A percentile compares a stretch with the other conserved stretches of the same genome.
Evolutionary conservation across 1,140 invertebrate genomes (phyloP).

Genomic region (Popillia japonica): DNA sequence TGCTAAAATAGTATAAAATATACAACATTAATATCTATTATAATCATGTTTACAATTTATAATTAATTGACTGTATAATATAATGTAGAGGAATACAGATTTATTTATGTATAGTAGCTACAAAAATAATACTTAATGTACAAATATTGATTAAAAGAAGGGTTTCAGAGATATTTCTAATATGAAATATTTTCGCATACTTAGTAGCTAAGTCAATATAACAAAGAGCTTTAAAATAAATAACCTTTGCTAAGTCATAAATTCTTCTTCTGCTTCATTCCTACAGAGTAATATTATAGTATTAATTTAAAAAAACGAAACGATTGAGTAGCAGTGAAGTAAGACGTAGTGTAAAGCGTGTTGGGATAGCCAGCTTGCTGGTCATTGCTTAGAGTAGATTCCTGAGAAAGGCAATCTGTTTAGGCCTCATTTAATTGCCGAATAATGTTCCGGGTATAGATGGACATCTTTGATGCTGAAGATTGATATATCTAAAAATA

Average conservation of each 20-base stretch:
- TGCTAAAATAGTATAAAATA: not conserved
- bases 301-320: constrained; percentile 35
- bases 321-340: constrained; percentile 43
- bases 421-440: constrained; percentile 56
- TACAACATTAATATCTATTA: not conserved
- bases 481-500: constrained; percentile 87
- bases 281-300: constrained; percentile 25
- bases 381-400: constrained; percentile 51
- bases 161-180: not conserved
- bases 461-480: constrained; percentile 89
- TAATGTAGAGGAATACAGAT: not conserved
- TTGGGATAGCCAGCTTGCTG: constrained; percentile 40
- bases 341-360: constrained; percentile 46
- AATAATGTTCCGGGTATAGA: constrained; percentile 72
- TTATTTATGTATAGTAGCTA: not conserved
- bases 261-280: not conserved
- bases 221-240: constrained; percentile 20
- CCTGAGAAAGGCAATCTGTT: constrained; percentile 49
- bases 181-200: not conserved
- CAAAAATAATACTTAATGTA: constrained; percentile 5
- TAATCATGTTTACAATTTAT: not conserved
- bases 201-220: constrained; percentile 13
- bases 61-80: constrained; percentile 20
- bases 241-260: constrained; percentile 13
- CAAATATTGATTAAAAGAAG: constrained; percentile 16